phyloP scores from a whole-genome alignment of 2,797 vertebrate species.

The Acrossocheilus fasciatus region DNA sequence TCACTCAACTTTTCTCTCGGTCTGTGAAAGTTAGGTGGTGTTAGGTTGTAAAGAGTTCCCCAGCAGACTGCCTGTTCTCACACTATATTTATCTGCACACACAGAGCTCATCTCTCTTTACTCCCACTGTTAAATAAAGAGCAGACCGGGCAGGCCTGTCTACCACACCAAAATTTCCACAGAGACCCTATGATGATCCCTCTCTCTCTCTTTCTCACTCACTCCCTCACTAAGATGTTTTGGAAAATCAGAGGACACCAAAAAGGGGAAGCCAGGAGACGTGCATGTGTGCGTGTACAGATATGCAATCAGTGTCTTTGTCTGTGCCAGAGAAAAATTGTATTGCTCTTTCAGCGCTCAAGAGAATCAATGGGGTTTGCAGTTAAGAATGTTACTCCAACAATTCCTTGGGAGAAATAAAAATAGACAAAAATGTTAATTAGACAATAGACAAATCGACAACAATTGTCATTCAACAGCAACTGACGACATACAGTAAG shows the following conservation, averaged over 20 bases:
- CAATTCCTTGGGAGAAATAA: not conserved
- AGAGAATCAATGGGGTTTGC: not conserved
- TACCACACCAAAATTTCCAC: slow-evolving; percentile 43
- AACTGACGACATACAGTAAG: not conserved
- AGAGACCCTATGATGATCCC: slow-evolving; percentile 37
- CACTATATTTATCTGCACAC: slow-evolving; percentile 61
- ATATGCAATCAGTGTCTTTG: slow-evolving; percentile 2
- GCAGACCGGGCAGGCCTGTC: slow-evolving; percentile 40
- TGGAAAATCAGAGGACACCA: slow-evolving; percentile 41
- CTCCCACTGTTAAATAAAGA: slow-evolving; percentile 62
- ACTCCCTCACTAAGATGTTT: slow-evolving; percentile 24
- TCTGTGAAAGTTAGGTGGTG: slow-evolving; percentile 14
- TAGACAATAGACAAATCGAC: not conserved
- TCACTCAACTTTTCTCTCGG: slow-evolving; percentile 26
- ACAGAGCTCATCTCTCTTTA: slow-evolving; percentile 58
- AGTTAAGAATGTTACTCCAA: not conserved
- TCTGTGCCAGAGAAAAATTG: not conserved
- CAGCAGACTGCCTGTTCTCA: slow-evolving; percentile 49
- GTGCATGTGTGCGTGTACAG: slow-evolving; percentile 7
- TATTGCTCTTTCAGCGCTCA: not conserved
- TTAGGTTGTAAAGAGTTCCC: slow-evolving; percentile 41
- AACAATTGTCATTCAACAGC: not conserved
- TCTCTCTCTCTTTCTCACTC: not conserved
- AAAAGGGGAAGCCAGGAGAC: not conserved
- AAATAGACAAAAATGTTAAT: not conserved